Conservation (phyloP, 2,797 vertebrate genomes). For the Melanotaenia nigrans region DNA sequence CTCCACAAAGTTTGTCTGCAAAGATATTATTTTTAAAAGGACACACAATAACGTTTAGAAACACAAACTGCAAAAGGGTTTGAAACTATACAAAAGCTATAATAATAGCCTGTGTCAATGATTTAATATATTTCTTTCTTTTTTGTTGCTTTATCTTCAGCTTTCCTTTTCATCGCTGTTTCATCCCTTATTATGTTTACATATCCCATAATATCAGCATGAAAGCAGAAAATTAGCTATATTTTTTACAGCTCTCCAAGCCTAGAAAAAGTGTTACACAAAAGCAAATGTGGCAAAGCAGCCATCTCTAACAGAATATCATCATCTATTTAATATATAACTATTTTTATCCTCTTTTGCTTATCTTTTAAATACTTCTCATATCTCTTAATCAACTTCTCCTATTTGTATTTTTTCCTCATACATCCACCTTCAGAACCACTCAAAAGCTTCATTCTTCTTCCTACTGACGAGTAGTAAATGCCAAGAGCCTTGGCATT, state of each 20-base stretch:
- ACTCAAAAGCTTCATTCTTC: slow-evolving; percentile 24
- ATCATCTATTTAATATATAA: slow-evolving; percentile 9
- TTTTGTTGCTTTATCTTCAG: slow-evolving; percentile 38
- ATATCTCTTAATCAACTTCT: slow-evolving; percentile 19
- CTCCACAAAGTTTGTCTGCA: slow-evolving; percentile 38
- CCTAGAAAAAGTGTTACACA: slow-evolving; percentile 9
- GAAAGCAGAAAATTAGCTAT: slow-evolving; percentile 33
- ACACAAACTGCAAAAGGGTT: slow-evolving; percentile 4
- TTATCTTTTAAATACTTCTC: slow-evolving; percentile 12
- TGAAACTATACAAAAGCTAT: slow-evolving; percentile 39
- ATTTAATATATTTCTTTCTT: slow-evolving; percentile 49
- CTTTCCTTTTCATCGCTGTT: slow-evolving; percentile 23
- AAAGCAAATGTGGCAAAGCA: slow-evolving; percentile 33
- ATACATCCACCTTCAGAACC: slow-evolving; percentile 36
- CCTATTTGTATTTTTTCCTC: slow-evolving; percentile 12
- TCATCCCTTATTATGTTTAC: background rate
- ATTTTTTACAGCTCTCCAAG: background rate
- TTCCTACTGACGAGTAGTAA: slow-evolving; percentile 1
- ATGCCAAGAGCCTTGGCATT: slow-evolving; percentile 1
- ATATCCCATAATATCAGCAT: background rate
- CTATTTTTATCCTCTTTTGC: slow-evolving; percentile 14
- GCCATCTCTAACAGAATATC: slow-evolving; percentile 10
- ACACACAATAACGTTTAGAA: slow-evolving; percentile 44
- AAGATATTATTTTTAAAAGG: slow-evolving; percentile 34
- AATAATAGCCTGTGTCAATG: slow-evolving; percentile 32